Evolutionary conservation across 2,888 invertebrate genomes (phyloP), one percentile per base, ranked within the genome.

Genomic region (Ferrisia virgata): DNA sequence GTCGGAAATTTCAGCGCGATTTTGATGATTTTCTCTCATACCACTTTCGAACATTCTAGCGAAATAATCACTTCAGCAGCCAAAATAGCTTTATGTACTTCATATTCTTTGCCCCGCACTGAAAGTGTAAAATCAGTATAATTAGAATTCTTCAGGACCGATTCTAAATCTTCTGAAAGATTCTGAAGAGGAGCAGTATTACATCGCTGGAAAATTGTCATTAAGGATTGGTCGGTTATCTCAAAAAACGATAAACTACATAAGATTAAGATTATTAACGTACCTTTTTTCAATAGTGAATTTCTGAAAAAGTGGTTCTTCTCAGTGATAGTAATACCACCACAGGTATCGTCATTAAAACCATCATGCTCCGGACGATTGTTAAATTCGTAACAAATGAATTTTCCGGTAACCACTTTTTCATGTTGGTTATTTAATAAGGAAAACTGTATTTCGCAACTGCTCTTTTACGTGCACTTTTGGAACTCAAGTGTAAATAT

Each of bases 11-110:
- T 96, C 97, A 79, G 98, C 98, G 88, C 97, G 92, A 91, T 98
- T 98, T 89, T 96, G 93, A 90, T 98, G 97, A 87, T 96, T 92
- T 89, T 99, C 98, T 89, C 97, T 96, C 97, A 99, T 98, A 90
- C 98, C 97, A 90, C 99, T 99, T 89, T 98, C 98, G 90, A 99
- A 99, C 99, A 99, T 99, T 86, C 99, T 99, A 88, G 97, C 96
- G 90, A 99, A 99, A 47, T 99, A 98, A 86, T 97, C 97, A 91
- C 98, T 98, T 88, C 99, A 87, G 98, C 94, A 89, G 97, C 96
- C 90, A 99, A 91, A 88, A 99, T 96, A 87, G 98, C 97, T 92
- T 98, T 98, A 90, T 98, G 98, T 88, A 97, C 98, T 89, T 96
- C 95, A 89, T 95, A 96, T 89, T 95, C 95, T 89, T 94, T 91